These are phyloP conservation scores for Ladona fulva DNA, from an alignment of 1,140 invertebrate genomes.

Conservation along the genomic window DNA sequence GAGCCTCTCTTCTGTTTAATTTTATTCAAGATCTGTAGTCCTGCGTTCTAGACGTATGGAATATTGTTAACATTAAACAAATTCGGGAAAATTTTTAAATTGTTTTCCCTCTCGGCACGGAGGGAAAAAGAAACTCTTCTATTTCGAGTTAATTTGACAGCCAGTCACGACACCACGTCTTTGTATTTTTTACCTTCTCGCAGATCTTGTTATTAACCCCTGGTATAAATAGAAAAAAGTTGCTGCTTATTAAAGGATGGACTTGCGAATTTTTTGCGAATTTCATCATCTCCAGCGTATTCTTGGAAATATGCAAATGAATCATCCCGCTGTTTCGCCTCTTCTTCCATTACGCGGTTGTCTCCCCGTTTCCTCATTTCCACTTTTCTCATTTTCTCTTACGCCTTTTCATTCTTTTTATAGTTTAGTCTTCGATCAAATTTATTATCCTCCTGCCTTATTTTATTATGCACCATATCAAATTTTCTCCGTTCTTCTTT, in stretches of 20 bases:
- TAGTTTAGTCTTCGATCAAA: too few relatives aligned
- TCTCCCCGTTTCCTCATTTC: background rate
- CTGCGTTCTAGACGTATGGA: too few relatives aligned
- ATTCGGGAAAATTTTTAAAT: too few relatives aligned
- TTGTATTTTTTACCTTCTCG: background rate
- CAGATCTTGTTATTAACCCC: slow-evolving; percentile 9
- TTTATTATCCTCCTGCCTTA: too few relatives aligned
- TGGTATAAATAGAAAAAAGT: background rate
- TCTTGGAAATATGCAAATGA: background rate
- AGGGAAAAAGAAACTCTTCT: background rate
- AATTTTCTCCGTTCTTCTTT: too few relatives aligned
- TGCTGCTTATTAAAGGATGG: background rate
- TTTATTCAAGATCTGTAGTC: too few relatives aligned
- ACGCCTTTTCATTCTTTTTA: too few relatives aligned
- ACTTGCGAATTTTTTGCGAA: background rate
- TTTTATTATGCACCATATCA: too few relatives aligned
- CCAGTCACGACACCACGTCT: background rate
- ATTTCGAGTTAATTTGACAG: slow-evolving; percentile 6
- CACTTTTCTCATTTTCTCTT: too few relatives aligned
- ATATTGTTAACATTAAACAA: too few relatives aligned
- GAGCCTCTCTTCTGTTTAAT: too few relatives aligned
- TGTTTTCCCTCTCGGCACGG: background rate
- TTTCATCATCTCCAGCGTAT: background rate
- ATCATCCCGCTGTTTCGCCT: background rate
- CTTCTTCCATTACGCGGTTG: background rate